Evolutionary conservation across 2,888 invertebrate species (phyloP), one percentile per base, ranked within the genome.

Genomic region (Phalangium opilio): DNA sequence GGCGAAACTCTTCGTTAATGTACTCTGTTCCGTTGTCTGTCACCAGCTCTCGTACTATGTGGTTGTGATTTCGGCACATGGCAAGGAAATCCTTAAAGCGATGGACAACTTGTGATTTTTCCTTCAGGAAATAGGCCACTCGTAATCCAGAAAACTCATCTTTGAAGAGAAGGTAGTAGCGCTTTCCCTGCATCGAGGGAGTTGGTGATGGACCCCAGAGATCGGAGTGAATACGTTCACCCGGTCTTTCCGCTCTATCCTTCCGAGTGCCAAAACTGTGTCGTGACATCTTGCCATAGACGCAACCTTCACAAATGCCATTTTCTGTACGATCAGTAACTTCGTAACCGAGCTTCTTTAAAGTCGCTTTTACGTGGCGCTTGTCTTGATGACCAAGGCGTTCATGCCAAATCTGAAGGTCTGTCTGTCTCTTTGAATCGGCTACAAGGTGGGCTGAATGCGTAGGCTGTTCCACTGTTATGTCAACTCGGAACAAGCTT

Each of bases 21-120:
- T 46, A 51, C 36, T 57, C 52, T 17, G 47, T 32, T 18, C 52
- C 54, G 19, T 44, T 43, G 32, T 55, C 50, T 15, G 38, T 51
- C 14, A 45, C 21, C 17, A 57, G 18, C 10, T 20, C 38, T 40
- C 49, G 39, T 12, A 48, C 34, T 27, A 21, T 18, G 27, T 43
- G 20, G 3, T 32, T 32, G 15, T 12, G 18, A 17, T 11, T 32
- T n/a, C n/a, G 36, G 14, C n/a, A 17, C 33, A 32, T 19, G n/a
- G 39, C 42, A 5, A 34, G 10, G 35, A 41, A 52, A 7, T 32
- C 20, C 19, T 45, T 44, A 3, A 48, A 36, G 12, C 34, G 36
- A 3, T 41, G 10, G 11, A 21, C 15, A 10, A 40, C 39, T 43
- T 48, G 43, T 15, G 39, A 45, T 3, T 48, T 48, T 34, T 39